Evolutionary conservation across 92 coral and sea anemone genomes (phyloP).

Genomic region (Pocillopora grandis): DNA sequence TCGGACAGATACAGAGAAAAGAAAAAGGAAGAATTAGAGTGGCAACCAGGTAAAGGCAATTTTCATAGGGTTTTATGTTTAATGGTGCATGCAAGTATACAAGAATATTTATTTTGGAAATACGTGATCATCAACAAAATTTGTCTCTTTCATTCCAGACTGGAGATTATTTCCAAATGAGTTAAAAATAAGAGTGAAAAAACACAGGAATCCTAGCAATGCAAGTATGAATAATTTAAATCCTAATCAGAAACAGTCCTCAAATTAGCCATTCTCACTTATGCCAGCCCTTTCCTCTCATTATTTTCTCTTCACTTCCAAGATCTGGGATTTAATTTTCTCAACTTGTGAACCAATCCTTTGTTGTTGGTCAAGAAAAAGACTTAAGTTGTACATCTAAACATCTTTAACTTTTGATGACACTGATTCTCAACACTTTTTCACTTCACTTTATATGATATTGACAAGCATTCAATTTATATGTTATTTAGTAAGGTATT

Average conservation of each 20-base stretch:
- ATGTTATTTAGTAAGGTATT: not conserved
- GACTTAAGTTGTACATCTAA: not conserved
- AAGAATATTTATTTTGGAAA: not conserved
- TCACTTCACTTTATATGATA: not conserved
- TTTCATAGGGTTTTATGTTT: not conserved
- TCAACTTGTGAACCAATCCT: no score
- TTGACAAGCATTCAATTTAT: not conserved
- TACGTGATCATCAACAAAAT: not conserved
- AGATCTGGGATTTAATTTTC: no score
- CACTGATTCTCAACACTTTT: no score
- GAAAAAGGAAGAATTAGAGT: constrained; percentile 50
- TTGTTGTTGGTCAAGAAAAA: no score
- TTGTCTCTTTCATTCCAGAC: constrained; percentile 49
- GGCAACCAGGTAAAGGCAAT: constrained; percentile 83
- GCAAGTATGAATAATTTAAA: constrained; percentile 39
- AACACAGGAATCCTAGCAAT: constrained; percentile 37
- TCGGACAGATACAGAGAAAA: constrained; percentile 87
- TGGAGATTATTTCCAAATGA: constrained; percentile 90
- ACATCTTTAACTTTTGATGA: no score
- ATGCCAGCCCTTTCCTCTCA: not conserved
- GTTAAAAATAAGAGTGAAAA: constrained; percentile 74
- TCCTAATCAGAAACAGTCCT: no score
- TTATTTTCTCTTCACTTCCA: not conserved
- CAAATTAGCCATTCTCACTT: not conserved
- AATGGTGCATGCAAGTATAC: not conserved